Percentiles rank a stretch among this genome's conserved stretches.
phyloP scores from a whole-genome alignment of 1,140 invertebrate genomes.

The Nymphalis io region DNA sequence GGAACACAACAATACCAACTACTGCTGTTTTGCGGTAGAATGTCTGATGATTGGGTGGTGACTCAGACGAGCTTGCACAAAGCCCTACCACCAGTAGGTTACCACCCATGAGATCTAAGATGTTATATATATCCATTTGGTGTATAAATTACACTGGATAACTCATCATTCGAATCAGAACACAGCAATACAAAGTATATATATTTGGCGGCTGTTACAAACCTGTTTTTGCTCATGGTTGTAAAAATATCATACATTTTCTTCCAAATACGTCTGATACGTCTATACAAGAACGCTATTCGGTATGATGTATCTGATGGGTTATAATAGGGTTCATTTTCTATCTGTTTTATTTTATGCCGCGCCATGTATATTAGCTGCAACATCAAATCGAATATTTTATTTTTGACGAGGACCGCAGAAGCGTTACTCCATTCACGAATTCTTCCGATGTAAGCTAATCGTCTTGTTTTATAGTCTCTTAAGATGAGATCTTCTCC shows the following conservation, averaged over 20 bases:
- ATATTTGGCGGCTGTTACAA: too few species aligned
- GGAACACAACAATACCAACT: too few species aligned
- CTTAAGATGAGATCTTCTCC: background rate
- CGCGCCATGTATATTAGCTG: slow-evolving; percentile 54
- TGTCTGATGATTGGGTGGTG: too few species aligned
- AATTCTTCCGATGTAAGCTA: slow-evolving; percentile 10
- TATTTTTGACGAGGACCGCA: slow-evolving; percentile 16
- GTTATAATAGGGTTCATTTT: slow-evolving; percentile 44
- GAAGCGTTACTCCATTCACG: slow-evolving; percentile 19
- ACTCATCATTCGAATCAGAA: too few species aligned
- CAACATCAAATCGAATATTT: slow-evolving; percentile 48
- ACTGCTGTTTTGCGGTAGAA: too few species aligned
- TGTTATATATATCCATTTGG: too few species aligned
- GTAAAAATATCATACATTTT: slow-evolving; percentile 42
- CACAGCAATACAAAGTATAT: too few species aligned
- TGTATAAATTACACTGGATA: too few species aligned
- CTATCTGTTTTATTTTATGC: slow-evolving; percentile 47
- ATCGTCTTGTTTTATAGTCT: slow-evolving; percentile 37
- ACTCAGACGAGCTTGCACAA: too few species aligned
- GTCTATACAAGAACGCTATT: slow-evolving; percentile 48
- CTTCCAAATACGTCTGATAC: slow-evolving; percentile 40
- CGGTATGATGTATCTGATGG: slow-evolving; percentile 50
- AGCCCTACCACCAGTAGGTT: too few species aligned
- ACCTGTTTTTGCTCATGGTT: slow-evolving; percentile 27
- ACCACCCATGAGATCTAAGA: too few species aligned